These are phyloP conservation scores for Etheostoma cragini DNA, from an alignment of 2,113 vertebrate genomes.

Conservation along the genomic window DNA sequence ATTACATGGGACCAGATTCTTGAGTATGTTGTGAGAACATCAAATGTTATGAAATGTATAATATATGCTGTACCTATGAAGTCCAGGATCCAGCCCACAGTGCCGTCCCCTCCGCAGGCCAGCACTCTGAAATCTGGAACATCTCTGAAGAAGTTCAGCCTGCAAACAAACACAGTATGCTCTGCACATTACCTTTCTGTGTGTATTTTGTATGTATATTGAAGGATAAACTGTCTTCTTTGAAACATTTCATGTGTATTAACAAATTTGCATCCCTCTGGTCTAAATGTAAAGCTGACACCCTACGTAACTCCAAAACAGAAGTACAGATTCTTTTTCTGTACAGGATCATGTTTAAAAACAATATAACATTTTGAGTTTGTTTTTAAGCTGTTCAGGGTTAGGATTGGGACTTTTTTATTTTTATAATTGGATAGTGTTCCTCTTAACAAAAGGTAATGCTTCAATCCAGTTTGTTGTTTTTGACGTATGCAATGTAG, in stretches of 20 bases:
- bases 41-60: constrained; percentile 25
- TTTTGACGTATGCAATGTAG: too few relatives aligned
- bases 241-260: background rate
- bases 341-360: too few relatives aligned
- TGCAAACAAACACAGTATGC: constrained; percentile 65
- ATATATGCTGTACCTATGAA: constrained; percentile 88
- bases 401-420: too few relatives aligned
- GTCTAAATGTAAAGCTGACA: background rate
- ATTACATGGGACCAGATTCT: background rate
- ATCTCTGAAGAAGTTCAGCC: constrained; percentile 96
- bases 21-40: background rate
- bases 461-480: too few relatives aligned
- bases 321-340: too few relatives aligned
- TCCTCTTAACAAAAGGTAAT: too few relatives aligned
- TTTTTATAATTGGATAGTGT: too few relatives aligned
- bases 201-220: background rate
- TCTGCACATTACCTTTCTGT: background rate
- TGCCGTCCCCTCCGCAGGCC: constrained; percentile 96
- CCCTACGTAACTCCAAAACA: too few relatives aligned
- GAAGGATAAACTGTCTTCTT: too few relatives aligned
- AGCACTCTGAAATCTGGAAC: constrained; percentile 92
- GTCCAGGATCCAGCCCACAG: constrained; percentile 97
- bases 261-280: background rate
- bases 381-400: too few relatives aligned
- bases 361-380: too few relatives aligned